These are phyloP conservation scores for Stigmatopora argus DNA, from an alignment of 2,113 vertebrate species.

Conservation along the genomic window DNA sequence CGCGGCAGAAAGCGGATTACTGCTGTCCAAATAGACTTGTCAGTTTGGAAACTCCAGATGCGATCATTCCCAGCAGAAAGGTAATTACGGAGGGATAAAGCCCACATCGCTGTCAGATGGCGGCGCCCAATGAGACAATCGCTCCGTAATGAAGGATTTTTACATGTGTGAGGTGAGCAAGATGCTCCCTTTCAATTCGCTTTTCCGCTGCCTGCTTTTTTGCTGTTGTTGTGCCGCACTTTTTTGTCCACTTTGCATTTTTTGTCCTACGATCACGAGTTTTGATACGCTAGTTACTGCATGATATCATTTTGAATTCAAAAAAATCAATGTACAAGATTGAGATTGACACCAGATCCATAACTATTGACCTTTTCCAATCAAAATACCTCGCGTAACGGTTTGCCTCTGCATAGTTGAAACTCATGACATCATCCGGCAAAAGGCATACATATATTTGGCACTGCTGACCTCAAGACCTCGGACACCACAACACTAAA, in stretches of 20 bases:
- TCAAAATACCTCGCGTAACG: too few relatives aligned
- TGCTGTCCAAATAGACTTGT: constrained; percentile 74
- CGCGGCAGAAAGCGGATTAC: constrained; percentile 69
- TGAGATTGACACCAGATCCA: too few relatives aligned
- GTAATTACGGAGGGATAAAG: constrained; percentile 70
- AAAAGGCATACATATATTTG: too few relatives aligned
- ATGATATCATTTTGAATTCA: too few relatives aligned
- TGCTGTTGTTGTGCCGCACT: not conserved
- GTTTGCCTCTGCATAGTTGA: too few relatives aligned
- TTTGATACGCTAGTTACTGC: too few relatives aligned
- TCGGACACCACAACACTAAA: too few relatives aligned
- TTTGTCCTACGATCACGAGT: too few relatives aligned
- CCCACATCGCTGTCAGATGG: constrained; percentile 54
- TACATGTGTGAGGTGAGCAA: constrained; percentile 62
- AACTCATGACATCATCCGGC: too few relatives aligned
- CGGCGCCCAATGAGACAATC: constrained; percentile 59
- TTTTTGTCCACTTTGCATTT: not conserved
- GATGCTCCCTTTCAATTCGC: constrained; percentile 27
- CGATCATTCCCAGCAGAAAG: constrained; percentile 65
- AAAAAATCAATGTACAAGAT: too few relatives aligned
- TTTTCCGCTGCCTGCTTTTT: constrained; percentile 1
- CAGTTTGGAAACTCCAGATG: constrained; percentile 72
- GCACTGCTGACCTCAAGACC: too few relatives aligned
- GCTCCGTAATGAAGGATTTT: constrained; percentile 70
- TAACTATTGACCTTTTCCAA: too few relatives aligned